Evolutionary conservation across 2,113 vertebrate genomes (phyloP), one percentile per base, ranked within the genome.

Genomic region (Cyprinodon variegatus): DNA sequence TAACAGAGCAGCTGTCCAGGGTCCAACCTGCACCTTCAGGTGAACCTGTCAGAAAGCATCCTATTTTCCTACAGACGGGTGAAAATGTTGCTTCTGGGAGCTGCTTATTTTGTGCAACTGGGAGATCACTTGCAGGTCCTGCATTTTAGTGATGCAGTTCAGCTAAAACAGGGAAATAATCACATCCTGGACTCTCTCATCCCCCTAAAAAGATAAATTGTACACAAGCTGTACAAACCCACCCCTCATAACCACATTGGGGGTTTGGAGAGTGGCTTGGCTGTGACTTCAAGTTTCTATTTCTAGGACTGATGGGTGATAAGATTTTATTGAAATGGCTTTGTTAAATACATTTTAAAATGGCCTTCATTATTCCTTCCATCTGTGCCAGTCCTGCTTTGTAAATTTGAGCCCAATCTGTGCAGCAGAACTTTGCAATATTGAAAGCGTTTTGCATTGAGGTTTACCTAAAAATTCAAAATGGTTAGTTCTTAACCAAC

Each of bases 181-280:
- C 0, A 61, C 22, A 68, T 39, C 69, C 63, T 59, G 12, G 39
- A 45, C 57, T 69, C 22, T 37, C 65, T 74, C 61, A n/a, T 46
- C 43, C 67, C 73, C 75, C 29, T 29, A 29, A 29, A 29, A 29
- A 29, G 29, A 29, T 29, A 66, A 76, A 53, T 37, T 68, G 60
- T 81, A 90, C 88, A 86, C 88, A 66, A 62, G 87, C 81, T 86
- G 85, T 86, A 86, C 79, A 77, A 61, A 62, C 37, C 57, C 38
- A 37, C 77, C 73, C 62, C 22, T 39, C 62, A 64, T 61, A 14
- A 4, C 68, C 71, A 41, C 57, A 59, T n/a, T 41, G 8, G 45
- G 53, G 43, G 50, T 14, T 38, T 20, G 46, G 63, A 68, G 76
- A 85, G 69, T 79, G 74, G 85, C 77, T 82, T 67, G 64, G 76